A percentile compares a stretch with the other conserved stretches of the same genome.
phyloP scores from a whole-genome alignment of 1,140 invertebrate species.

The Drosophila orosa region DNA sequence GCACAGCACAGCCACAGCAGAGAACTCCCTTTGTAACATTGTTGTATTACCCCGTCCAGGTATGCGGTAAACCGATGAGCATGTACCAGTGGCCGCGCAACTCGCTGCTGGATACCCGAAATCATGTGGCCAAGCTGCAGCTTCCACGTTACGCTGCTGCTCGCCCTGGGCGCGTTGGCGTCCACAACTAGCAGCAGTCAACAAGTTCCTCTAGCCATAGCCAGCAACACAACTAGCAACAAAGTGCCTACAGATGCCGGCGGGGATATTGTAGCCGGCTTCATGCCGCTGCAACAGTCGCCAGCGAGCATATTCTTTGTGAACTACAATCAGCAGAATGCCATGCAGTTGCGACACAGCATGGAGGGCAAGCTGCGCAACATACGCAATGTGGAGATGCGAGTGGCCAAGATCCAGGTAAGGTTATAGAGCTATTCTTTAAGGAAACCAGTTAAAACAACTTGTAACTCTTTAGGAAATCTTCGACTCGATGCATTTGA shows the following conservation, averaged over 20 bases:
- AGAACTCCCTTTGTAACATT: not conserved
- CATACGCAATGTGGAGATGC: slow-evolving; percentile 86
- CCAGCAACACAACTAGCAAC: slow-evolving; percentile 68
- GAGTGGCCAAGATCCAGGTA: slow-evolving; percentile 86
- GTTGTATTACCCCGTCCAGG: not conserved
- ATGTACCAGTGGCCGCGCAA: slow-evolving; percentile 37
- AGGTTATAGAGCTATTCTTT: not conserved
- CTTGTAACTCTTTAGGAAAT: slow-evolving; percentile 79
- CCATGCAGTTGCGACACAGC: slow-evolving; percentile 71
- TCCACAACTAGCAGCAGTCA: slow-evolving; percentile 54
- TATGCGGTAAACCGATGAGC: slow-evolving; percentile 31
- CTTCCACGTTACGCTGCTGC: slow-evolving; percentile 33
- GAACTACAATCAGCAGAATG: slow-evolving; percentile 79
- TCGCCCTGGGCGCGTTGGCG: slow-evolving; percentile 24
- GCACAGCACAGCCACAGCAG: not conserved
- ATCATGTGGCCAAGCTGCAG: slow-evolving; percentile 42
- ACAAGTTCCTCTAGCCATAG: slow-evolving; percentile 51
- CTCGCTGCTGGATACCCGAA: slow-evolving; percentile 11
- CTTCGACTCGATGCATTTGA: slow-evolving; percentile 84
- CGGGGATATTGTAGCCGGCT: slow-evolving; percentile 37
- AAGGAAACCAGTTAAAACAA: not conserved
- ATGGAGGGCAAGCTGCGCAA: slow-evolving; percentile 75
- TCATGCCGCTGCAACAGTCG: slow-evolving; percentile 67
- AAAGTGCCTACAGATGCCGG: slow-evolving; percentile 70
- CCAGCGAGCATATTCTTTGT: slow-evolving; percentile 70